Evolutionary conservation across 2,888 invertebrate species (phyloP).

Genomic region (Molorchus minor): DNA sequence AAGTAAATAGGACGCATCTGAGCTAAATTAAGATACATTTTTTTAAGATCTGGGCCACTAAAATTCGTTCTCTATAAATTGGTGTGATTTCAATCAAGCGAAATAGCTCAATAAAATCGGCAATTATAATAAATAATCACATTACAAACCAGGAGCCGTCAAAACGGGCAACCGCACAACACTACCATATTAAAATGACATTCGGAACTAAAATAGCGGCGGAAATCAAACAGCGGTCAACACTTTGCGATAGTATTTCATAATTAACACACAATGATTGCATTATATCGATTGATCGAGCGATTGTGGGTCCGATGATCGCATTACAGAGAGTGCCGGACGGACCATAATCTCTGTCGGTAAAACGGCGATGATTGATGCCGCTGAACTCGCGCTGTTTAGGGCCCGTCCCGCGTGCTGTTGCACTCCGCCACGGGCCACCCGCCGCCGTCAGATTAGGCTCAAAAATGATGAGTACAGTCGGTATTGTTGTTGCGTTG

Average conservation of each 20-base stretch:
- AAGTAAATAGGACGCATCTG: too few relatives aligned
- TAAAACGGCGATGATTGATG: conserved; percentile 58
- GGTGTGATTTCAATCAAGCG: conserved; percentile 49
- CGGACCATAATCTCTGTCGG: conserved; percentile 55
- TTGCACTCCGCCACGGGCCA: conserved; percentile 30
- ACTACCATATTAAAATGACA: conserved; percentile 56
- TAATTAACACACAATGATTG: conserved; percentile 60
- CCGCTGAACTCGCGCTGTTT: conserved; percentile 53
- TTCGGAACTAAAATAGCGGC: conserved; percentile 58
- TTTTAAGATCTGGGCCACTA: too few relatives aligned
- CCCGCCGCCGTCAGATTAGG: conserved; percentile 34
- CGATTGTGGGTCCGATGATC: conserved; percentile 55
- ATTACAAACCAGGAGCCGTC: conserved; percentile 54
- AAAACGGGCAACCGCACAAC: conserved; percentile 54
- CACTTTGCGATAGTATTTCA: conserved; percentile 60
- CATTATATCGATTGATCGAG: conserved; percentile 60
- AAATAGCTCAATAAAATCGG: conserved; percentile 53
- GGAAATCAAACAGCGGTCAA: conserved; percentile 60
- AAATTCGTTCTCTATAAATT: conserved; percentile 42
- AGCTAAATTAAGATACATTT: too few relatives aligned
- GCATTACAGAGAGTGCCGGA: conserved; percentile 53
- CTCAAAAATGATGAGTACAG: conserved; percentile 40
- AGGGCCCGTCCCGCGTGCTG: conserved; percentile 33
- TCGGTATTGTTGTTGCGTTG: too few relatives aligned
- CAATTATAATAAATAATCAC: conserved; percentile 57